Conservation (phyloP, 2,888 invertebrate species). For the Diloba caeruleocephala region DNA sequence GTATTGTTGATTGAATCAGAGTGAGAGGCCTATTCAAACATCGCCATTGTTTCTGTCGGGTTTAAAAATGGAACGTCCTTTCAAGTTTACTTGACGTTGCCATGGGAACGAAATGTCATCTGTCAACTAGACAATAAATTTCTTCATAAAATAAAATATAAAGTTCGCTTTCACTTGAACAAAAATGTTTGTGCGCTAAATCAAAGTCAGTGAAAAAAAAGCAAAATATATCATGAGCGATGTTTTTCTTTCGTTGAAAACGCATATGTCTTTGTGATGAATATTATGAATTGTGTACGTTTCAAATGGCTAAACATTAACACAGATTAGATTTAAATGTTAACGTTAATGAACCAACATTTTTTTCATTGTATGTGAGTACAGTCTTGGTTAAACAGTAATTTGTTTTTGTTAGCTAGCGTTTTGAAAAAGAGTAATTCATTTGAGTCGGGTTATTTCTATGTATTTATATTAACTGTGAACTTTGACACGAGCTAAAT, state of each 20-base stretch:
- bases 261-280: constrained; percentile 43
- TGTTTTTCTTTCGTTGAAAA: constrained; percentile 29
- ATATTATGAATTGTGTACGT: constrained; percentile 34
- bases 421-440: constrained; percentile 43
- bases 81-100: constrained; percentile 61
- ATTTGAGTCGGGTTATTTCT: constrained; percentile 21
- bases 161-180: constrained; percentile 32
- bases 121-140: constrained; percentile 63
- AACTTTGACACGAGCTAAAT: constrained; percentile 29
- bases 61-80: constrained; percentile 76
- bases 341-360: constrained; percentile 41
- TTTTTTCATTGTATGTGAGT: constrained; percentile 35
- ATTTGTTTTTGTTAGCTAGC: constrained; percentile 45
- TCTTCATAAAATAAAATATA: constrained; percentile 28
- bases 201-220: constrained; percentile 37
- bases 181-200: constrained; percentile 31
- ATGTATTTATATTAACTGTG: constrained; percentile 20
- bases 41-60: constrained; percentile 74
- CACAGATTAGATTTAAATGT: constrained; percentile 47
- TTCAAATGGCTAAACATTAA: constrained; percentile 48
- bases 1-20: constrained; percentile 79
- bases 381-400: constrained; percentile 40
- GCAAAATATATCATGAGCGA: constrained; percentile 20
- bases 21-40: constrained; percentile 79
- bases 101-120: constrained; percentile 67